These are phyloP conservation scores for Neosilurus hyrtlii DNA, from an alignment of 2,797 vertebrate genomes.

Conservation along the genomic window DNA sequence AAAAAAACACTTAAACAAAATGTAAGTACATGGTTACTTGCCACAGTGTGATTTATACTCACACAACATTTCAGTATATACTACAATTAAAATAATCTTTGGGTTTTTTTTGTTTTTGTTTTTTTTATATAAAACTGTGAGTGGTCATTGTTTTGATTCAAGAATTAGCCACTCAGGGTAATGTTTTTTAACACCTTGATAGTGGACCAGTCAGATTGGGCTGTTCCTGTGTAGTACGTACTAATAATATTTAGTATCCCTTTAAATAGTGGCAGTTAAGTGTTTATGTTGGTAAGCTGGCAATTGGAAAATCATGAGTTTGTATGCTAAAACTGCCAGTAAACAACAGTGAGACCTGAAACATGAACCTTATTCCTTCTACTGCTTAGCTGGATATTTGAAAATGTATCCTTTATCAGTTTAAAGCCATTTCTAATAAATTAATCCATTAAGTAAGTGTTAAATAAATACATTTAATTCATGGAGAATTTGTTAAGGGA, in stretches of 20 bases:
- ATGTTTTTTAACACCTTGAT: too few relatives aligned
- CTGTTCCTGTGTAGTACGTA: too few relatives aligned
- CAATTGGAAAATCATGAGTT: background rate
- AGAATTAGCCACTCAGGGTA: too few relatives aligned
- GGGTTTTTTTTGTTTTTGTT: too few relatives aligned
- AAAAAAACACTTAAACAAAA: too few relatives aligned
- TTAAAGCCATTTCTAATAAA: background rate
- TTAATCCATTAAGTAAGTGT: background rate
- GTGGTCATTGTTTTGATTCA: too few relatives aligned
- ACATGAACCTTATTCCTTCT: background rate
- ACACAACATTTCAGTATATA: too few relatives aligned
- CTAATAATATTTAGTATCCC: background rate
- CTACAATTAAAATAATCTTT: too few relatives aligned
- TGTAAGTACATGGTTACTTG: too few relatives aligned
- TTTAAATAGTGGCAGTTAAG: background rate
- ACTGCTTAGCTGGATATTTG: background rate
- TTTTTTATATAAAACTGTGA: too few relatives aligned
- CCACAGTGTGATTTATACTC: too few relatives aligned
- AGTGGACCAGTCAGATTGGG: too few relatives aligned
- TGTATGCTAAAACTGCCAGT: background rate
- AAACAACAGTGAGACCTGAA: background rate
- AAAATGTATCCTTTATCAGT: background rate
- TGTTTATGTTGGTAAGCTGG: background rate
- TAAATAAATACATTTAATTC: conserved; percentile 1
- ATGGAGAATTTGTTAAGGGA: background rate